A percentile compares a stretch with the other conserved stretches of the same genome.
Evolutionary conservation across 2,797 vertebrate genomes (phyloP).

Genomic region (Siniperca obscura): DNA sequence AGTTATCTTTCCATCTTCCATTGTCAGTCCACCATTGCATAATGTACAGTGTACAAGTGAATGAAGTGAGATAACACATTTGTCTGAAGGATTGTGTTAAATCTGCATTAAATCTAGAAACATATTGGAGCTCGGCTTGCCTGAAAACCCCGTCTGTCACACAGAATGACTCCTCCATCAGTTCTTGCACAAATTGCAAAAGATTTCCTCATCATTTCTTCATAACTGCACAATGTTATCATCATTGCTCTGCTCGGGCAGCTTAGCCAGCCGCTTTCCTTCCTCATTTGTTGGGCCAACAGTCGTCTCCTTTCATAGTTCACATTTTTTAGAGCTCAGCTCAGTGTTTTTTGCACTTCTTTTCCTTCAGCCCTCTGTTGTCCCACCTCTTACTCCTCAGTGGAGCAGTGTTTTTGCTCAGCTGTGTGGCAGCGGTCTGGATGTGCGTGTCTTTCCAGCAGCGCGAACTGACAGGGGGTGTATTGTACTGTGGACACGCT

Average conservation of each 20-base stretch:
- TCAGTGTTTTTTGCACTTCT: neutral
- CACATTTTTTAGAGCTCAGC: neutral
- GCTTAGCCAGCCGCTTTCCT: constrained; percentile 27
- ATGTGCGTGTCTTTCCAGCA: neutral
- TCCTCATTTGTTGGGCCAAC: constrained; percentile 49
- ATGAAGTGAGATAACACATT: too few relatives aligned
- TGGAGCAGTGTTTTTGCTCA: neutral
- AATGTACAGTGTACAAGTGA: neutral
- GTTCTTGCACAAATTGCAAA: constrained; percentile 28
- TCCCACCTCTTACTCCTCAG: neutral
- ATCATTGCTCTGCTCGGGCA: constrained; percentile 1
- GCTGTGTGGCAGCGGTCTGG: neutral
- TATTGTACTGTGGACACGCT: neutral
- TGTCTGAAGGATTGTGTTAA: too few relatives aligned
- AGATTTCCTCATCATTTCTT: constrained; percentile 51
- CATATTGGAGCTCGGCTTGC: neutral
- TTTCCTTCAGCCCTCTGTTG: neutral
- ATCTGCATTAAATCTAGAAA: neutral
- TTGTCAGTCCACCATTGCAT: neutral
- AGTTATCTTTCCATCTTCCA: neutral
- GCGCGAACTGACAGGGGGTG: neutral
- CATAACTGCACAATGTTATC: constrained; percentile 41
- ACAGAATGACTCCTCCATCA: neutral
- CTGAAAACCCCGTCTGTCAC: neutral
- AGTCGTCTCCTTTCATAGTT: constrained; percentile 15